Base-by-base conservation (phyloP, 2,888 invertebrate species). In the Lepidochrysops patricia region DNA sequence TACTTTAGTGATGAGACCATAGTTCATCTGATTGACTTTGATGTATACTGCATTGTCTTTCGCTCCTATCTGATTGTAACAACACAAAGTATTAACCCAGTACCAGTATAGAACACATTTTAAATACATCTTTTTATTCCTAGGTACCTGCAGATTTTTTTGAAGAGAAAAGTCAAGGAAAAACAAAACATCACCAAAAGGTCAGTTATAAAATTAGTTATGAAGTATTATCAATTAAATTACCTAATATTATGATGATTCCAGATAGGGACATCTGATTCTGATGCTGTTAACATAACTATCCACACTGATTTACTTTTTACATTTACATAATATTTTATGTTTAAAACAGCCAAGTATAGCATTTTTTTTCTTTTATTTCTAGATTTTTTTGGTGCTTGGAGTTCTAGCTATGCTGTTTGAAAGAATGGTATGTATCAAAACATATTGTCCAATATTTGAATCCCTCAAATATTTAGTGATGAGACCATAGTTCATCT, bases 51-150 rank as follows among this genome's bases (percentile, higher is more conserved):
- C 59, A 63, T 63, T 74, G 72, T 74, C 74, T 74, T 74, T 74
- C 73, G 74, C 74, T 89, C 90, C 90, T 90, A 90, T 84, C 90
- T 91, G 90, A 90, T 65, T 27, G 35, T 9, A 19, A 13, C 9
- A 9, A 43, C 7, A 12, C 2, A 32, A 25, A 9, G 12, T 27
- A 23, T 52, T 57, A 37, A 56, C 59, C 13, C 13, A 19, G 34
- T 5, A 6, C 5, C 7, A n/a, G 1, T 7, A 19, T 4, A 43
- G 19, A 43, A 43, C 43, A 23, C 19, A 19, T 15, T 13, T 13
- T 13, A 7, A 26, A 27, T 4, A 26, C 13, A 9, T n/a, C 1
- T 50, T 26, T 52, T 52, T 27, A 7, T 15, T 52, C n/a, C 27
- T 27, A 27, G 26, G 13, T 26, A n/a, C 27, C 7, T 13, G 15